These are phyloP conservation scores for Myrmecophaga tridactyla DNA, from an alignment of 2,113 vertebrate species.

Conservation along the genomic window DNA sequence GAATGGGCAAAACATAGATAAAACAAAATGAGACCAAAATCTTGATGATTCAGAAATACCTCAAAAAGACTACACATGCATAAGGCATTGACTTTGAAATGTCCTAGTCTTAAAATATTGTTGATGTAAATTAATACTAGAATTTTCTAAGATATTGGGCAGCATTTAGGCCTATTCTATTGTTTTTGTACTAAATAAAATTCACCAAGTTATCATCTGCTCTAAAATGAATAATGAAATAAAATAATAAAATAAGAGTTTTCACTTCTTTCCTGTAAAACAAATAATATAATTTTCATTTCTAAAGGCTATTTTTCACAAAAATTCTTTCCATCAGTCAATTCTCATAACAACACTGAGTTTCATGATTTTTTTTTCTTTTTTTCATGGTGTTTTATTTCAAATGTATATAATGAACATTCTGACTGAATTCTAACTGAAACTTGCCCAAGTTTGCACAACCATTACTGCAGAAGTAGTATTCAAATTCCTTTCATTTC, in stretches of 20 bases:
- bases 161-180: not conserved
- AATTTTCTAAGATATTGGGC: not conserved
- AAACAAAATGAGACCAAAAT: too few relatives aligned
- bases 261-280: not conserved
- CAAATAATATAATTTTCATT: not conserved
- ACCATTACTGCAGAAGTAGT: not conserved
- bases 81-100: not conserved
- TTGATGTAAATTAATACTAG: not conserved
- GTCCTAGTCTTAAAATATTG: not conserved
- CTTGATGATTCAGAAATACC: too few relatives aligned
- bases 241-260: not conserved
- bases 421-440: not conserved
- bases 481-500: not conserved
- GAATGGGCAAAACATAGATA: too few relatives aligned
- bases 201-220: not conserved
- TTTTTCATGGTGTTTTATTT: not conserved
- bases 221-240: not conserved
- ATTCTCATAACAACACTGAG: not conserved
- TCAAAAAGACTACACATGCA: too few relatives aligned
- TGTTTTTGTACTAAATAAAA: not conserved
- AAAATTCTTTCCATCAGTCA: not conserved
- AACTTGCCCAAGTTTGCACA: not conserved
- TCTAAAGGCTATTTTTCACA: too few relatives aligned
- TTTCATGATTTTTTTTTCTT: not conserved
- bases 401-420: not conserved